A percentile compares a stretch with the other conserved stretches of the same genome.
These are phyloP conservation scores for Cassiopea xamachana DNA, from an alignment of 30 jellyfish, hydroid and myxozoan species.

Conservation along the genomic window DNA sequence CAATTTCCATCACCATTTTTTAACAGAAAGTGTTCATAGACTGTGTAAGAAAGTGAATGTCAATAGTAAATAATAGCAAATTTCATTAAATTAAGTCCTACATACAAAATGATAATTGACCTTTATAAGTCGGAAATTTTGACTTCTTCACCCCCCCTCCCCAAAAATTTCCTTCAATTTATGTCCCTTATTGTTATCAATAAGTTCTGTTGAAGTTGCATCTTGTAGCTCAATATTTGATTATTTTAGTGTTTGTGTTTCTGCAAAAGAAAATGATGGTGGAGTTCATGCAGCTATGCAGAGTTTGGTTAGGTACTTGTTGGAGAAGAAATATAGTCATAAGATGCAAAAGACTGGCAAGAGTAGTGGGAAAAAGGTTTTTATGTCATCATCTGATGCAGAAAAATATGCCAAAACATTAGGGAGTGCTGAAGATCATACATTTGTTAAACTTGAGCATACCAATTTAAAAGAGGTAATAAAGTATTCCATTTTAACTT, in stretches of 20 bases:
- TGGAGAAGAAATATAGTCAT: conserved; percentile 73
- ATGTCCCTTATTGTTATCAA: neutral
- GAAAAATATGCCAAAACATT: conserved; percentile 72
- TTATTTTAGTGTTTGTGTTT: conserved; percentile 83
- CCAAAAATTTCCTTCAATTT: no score
- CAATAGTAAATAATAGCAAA: no score
- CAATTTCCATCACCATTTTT: no score
- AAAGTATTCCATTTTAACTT: neutral
- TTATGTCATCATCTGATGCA: conserved; percentile 72
- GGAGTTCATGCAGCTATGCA: conserved; percentile 98
- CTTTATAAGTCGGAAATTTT: no score
- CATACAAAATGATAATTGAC: no score
- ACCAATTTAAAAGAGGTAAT: conserved; percentile 80
- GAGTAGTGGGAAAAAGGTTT: conserved; percentile 26
- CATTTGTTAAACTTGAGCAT: conserved; percentile 65
- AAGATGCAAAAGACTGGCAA: conserved; percentile 30
- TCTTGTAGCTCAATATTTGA: neutral
- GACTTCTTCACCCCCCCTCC: no score
- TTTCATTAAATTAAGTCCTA: no score
- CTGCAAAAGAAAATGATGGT: conserved; percentile 98
- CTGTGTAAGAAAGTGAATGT: no score
- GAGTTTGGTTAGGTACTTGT: conserved; percentile 79
- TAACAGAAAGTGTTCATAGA: no score
- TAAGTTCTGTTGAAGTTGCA: neutral
- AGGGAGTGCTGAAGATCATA: conserved; percentile 95